Evolutionary conservation across 2,888 invertebrate genomes (phyloP).

Genomic region (Listrodromus nycthemerus): DNA sequence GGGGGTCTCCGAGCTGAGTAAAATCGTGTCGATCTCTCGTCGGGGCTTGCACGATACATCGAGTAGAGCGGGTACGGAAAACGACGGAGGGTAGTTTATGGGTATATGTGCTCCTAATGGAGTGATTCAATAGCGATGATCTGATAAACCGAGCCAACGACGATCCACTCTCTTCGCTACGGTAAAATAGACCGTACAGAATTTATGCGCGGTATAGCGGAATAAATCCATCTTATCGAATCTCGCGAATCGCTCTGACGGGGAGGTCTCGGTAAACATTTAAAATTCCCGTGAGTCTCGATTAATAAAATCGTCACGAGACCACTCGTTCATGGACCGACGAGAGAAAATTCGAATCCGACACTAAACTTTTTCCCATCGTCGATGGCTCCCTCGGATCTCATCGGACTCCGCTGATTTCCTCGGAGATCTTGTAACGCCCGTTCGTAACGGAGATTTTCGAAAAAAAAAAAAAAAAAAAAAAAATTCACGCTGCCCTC

Average conservation of each 20-base stretch:
- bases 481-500: no score
- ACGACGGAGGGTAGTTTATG: slow-evolving; percentile 68
- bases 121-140: slow-evolving; percentile 83
- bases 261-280: neutral
- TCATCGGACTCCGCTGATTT: no score
- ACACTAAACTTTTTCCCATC: neutral
- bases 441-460: no score
- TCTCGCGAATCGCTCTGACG: neutral
- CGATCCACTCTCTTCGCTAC: slow-evolving; percentile 2
- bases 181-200: slow-evolving; percentile 25
- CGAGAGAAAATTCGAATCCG: neutral
- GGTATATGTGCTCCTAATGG: slow-evolving; percentile 81
- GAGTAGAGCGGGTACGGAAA: slow-evolving; percentile 55
- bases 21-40: slow-evolving; percentile 16
- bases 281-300: neutral
- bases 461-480: no score
- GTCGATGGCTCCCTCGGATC: neutral
- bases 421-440: no score
- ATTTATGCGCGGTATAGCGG: neutral
- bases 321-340: neutral
- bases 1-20: slow-evolving; percentile 63
- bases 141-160: slow-evolving; percentile 76
- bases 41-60: slow-evolving; percentile 39
- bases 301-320: neutral
- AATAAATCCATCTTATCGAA: neutral